Base-by-base conservation (phyloP, 2,113 vertebrate genomes). In the Meleagris gallopavo region DNA sequence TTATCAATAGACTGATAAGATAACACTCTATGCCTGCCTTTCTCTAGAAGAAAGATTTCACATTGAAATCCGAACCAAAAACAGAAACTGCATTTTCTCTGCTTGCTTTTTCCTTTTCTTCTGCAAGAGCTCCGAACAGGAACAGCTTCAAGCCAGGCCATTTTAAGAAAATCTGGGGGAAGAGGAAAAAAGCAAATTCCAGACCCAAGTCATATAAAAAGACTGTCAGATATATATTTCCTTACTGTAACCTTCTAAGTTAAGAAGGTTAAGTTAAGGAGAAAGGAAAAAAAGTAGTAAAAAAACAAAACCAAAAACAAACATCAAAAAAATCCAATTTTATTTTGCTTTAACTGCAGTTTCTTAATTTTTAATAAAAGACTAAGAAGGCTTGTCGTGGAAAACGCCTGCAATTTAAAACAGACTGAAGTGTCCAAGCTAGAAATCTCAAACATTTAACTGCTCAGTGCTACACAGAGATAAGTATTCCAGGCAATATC, bases 1-100 rank as follows among this genome's bases (percentile, higher is more conserved):
- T 96, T 96, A 96, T 96, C 95, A 90, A 17, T 61, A 60, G 52
- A 40, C 88, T 72, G 96, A 96, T 96, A 96, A 96, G 96, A 96
- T 96, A 96, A 90, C 52, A 73, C 52, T 83, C 69, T 52, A 22
- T 14, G 80, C 57, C 25, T 25, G 88, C 92, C 96, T 90, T 96
- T 96, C 94, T 92, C 90, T 66, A 81, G 61, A 79, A 90, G 72
- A 78, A 88, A 78, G 65, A 81, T 71, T 94, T 81, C 86, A 90
- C 86, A 79, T 38, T 89, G 86, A 94, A 92, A 88, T 83, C 92
- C 90, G 88, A 93, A 88, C 41, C 32, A 91, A 91, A 94, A 81
- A 38, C 80, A 92, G 86, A 67, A 92, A 83, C 57, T 83, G 86
- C 19, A 38, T 86, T 83, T 76, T 78, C 64, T 41, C 45, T 64